Evolutionary conservation across 2,113 vertebrate genomes (phyloP).

Genomic region (human): DNA sequence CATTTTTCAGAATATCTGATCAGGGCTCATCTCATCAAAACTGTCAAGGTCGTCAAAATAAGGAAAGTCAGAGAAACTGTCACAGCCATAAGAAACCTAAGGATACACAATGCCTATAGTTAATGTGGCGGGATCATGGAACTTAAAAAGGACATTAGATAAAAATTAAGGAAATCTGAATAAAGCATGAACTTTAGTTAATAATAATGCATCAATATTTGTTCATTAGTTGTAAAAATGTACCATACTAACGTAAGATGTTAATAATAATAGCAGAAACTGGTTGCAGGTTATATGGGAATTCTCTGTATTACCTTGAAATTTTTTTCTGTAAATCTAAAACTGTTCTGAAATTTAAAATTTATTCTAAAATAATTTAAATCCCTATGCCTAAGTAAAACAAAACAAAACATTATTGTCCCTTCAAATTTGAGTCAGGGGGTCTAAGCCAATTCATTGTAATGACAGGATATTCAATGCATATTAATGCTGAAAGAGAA

Average conservation of each 20-base stretch:
- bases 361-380: constrained; percentile 14
- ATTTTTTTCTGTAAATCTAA: background rate
- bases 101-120: background rate
- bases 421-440: background rate
- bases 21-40: background rate
- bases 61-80: background rate
- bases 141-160: background rate
- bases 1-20: background rate
- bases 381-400: background rate
- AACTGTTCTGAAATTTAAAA: background rate
- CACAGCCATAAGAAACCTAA: background rate
- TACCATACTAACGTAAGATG: background rate
- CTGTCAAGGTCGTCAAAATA: background rate
- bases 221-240: background rate
- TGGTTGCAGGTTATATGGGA: background rate
- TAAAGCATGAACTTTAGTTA: background rate
- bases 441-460: background rate
- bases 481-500: background rate
- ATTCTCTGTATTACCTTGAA: background rate
- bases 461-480: background rate
- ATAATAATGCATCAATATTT: background rate
- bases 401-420: background rate
- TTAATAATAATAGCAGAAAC: background rate
- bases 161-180: background rate
- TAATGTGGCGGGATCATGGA: background rate